Percentiles rank a stretch among this genome's conserved stretches.
phyloP scores from a whole-genome alignment of 2,797 vertebrate species.

The Phalloptychus januarius region DNA sequence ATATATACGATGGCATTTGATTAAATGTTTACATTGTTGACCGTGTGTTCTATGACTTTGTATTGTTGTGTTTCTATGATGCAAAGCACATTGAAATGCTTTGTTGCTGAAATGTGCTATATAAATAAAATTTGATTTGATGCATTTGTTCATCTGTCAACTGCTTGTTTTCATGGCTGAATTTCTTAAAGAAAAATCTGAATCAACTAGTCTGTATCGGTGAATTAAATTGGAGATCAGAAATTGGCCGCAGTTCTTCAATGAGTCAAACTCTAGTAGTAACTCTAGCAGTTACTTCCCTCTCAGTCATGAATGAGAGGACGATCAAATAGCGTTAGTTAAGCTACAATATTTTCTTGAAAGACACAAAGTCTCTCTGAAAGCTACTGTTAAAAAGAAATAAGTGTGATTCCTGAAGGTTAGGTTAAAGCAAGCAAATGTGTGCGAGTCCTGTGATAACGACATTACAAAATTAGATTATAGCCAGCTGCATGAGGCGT shows the following conservation, averaged over 20 bases:
- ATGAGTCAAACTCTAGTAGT: background rate
- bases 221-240: background rate
- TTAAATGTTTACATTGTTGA: no score
- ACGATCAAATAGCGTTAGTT: slow-evolving; percentile 16
- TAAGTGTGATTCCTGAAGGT: slow-evolving; percentile 2
- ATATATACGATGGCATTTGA: slow-evolving; percentile 24
- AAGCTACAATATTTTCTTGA: background rate
- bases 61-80: no score
- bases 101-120: no score
- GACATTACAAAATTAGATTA: slow-evolving; percentile 53
- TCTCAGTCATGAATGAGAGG: slow-evolving; percentile 27
- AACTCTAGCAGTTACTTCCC: background rate
- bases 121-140: no score
- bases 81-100: no score
- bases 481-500: slow-evolving; percentile 39
- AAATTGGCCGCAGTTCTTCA: background rate
- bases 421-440: background rate
- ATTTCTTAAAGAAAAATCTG: background rate
- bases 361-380: background rate
- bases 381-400: slow-evolving; percentile 2
- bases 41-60: no score
- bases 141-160: background rate
- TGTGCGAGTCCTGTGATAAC: slow-evolving; percentile 32
- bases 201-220: background rate
- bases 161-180: background rate